Evolutionary conservation across 2,113 vertebrate genomes (phyloP).

Genomic region (Seriola quinqueradiata): DNA sequence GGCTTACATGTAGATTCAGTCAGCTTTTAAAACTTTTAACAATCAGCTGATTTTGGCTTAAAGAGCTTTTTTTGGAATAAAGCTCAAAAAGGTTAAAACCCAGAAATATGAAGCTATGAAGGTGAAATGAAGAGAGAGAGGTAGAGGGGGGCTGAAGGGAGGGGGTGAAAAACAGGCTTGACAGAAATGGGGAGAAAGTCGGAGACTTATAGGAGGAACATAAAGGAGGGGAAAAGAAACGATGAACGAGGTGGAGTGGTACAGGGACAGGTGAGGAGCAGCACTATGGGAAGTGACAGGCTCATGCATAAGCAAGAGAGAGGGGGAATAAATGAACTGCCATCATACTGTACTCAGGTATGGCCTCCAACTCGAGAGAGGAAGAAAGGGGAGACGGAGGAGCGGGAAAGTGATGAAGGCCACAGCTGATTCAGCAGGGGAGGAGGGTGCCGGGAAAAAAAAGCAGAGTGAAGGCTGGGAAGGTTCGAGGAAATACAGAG

Average conservation of each 20-base stretch:
- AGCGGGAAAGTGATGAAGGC: conserved; percentile 42
- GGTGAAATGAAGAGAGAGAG: conserved; percentile 13
- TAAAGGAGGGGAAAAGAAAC: conserved; percentile 8
- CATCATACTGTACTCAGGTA: conserved; percentile 41
- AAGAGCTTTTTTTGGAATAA: conserved; percentile 17
- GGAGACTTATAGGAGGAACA: conserved; percentile 29
- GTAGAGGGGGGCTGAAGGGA: background rate
- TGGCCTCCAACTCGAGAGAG: conserved; percentile 47
- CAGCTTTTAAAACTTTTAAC: background rate
- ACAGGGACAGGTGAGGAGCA: conserved; percentile 33
- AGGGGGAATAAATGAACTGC: conserved; percentile 45
- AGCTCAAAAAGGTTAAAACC: conserved; percentile 1
- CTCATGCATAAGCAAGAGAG: conserved; percentile 54
- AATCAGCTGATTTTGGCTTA: background rate
- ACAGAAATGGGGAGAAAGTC: conserved; percentile 28
- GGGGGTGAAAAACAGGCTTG: conserved; percentile 19
- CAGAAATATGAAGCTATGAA: conserved; percentile 34
- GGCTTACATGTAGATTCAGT: background rate
- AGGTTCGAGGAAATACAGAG: background rate
- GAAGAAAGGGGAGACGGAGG: conserved; percentile 32
- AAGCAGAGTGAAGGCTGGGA: background rate
- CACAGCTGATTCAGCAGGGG: conserved; percentile 58
- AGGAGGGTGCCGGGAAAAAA: background rate
- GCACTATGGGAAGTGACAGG: conserved; percentile 45
- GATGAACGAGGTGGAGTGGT: conserved; percentile 37